Base-by-base conservation (phyloP, 2,797 vertebrate genomes). In the Eospalax fontanierii region DNA sequence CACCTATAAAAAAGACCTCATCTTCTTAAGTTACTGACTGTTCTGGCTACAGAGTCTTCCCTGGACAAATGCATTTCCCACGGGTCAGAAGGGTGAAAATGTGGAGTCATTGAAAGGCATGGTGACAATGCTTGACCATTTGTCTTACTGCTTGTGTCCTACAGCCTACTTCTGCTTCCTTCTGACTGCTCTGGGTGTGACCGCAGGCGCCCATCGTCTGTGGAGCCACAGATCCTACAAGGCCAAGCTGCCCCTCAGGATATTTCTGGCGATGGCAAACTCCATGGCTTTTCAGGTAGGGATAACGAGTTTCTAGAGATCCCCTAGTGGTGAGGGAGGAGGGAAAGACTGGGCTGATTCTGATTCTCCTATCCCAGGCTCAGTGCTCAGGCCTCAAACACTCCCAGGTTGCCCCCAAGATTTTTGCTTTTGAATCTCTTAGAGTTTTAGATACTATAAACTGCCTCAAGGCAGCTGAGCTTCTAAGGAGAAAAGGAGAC, bases 231-330 rank as follows among this genome's bases (percentile, higher is more conserved):
- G 98, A 61, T 99, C 99, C 93, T 99, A 99, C 97, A 99, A 99
- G 98, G 99, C 99, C 97, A 99, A 98, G 97, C 97, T 99, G 95
- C 98, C 99, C 89, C 97, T 99, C 95, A 97, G 98, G 96, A 98
- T 99, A 96, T 99, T 99, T 7, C 98, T 99, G 96, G 98, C 99
- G 61, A 97, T 93, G 10, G 98, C 98, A 94, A 99, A 99, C 97
- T 99, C 99, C 96, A 99, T 99, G 99, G 98, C 99, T 96, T 99
- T 99, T 97, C 99, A 99, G 98, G 98, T 99, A 83, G 89, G 97
- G 4, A 83, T 75, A 33, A 63, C 79, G 26, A 57, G 80, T 38
- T 50, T 73, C 73, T 46, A 57, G 93, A 66, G 61, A 76, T 43
- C 94, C 71, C 46, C 40, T 5, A 18, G 46, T 75, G 22, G n/a